These are phyloP conservation scores for Hippopotamyrus pictus DNA, from an alignment of 2,797 vertebrate species.

Conservation along the genomic window DNA sequence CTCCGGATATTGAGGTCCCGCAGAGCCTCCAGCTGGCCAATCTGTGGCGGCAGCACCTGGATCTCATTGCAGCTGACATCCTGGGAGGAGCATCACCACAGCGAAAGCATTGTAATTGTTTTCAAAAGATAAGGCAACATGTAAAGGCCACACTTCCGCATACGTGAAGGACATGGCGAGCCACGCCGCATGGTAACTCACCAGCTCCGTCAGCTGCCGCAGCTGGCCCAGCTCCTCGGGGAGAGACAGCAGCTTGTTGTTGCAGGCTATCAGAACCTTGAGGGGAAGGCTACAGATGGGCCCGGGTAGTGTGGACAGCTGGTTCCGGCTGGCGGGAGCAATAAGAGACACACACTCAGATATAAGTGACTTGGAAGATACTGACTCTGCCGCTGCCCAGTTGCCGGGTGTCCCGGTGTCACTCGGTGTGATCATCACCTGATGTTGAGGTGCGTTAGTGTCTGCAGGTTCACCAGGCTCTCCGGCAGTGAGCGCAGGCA, in stretches of 20 bases:
- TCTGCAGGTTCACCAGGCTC: slow-evolving; percentile 80
- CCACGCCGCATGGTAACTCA: slow-evolving; percentile 50
- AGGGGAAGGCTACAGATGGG: slow-evolving; percentile 83
- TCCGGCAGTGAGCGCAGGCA: slow-evolving; percentile 88
- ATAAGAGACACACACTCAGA: not conserved
- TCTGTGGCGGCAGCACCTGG: slow-evolving; percentile 82
- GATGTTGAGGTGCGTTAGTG: slow-evolving; percentile 89
- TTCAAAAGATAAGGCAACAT: not conserved
- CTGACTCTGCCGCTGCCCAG: not conserved
- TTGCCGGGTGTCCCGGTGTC: not conserved
- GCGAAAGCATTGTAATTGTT: not conserved
- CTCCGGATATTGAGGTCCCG: slow-evolving; percentile 89
- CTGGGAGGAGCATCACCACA: slow-evolving; percentile 49
- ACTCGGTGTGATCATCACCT: slow-evolving; percentile 64
- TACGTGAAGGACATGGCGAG: not conserved
- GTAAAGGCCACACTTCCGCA: not conserved
- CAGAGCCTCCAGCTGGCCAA: slow-evolving; percentile 78
- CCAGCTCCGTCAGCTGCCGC: slow-evolving; percentile 84
- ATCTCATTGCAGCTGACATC: slow-evolving; percentile 98
- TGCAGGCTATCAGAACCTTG: slow-evolving; percentile 91
- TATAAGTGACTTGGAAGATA: not conserved
- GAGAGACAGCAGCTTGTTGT: slow-evolving; percentile 91
- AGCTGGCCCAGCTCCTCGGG: slow-evolving; percentile 88
- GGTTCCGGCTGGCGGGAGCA: slow-evolving; percentile 77
- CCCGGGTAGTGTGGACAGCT: slow-evolving; percentile 81